A percentile compares a stretch with the other conserved stretches of the same genome.
Conservation (phyloP, 2,797 vertebrate genomes). For the Perdix hodgsoniae region DNA sequence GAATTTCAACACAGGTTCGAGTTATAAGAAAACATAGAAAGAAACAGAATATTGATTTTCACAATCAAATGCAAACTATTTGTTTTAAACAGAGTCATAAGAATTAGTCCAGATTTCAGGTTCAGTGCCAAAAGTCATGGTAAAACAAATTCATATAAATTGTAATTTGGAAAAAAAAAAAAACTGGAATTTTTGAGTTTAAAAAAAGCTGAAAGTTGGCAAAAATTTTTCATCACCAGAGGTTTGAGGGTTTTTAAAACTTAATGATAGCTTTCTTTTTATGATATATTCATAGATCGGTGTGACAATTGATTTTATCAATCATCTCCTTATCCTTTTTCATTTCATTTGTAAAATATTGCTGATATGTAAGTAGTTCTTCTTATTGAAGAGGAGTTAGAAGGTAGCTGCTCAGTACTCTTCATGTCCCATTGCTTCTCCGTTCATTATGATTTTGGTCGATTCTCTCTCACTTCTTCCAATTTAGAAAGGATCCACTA, state of each 20-base stretch:
- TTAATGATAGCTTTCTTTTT: not conserved
- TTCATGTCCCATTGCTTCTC: not conserved
- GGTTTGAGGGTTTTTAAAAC: not conserved
- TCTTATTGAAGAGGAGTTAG: not conserved
- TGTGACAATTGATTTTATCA: not conserved
- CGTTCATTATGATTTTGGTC: conserved; percentile 81
- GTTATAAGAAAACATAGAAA: not conserved
- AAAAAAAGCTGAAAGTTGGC: conserved; percentile 40
- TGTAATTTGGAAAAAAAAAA: conserved; percentile 36
- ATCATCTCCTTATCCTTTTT: not conserved
- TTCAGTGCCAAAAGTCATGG: conserved; percentile 36
- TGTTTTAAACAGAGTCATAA: not conserved
- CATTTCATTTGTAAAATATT: not conserved
- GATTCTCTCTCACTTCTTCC: conserved; percentile 91
- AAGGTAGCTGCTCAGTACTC: not conserved
- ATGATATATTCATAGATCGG: not conserved
- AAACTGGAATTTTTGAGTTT: conserved; percentile 3
- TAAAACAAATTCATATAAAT: conserved; percentile 20
- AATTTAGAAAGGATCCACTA: conserved; percentile 96
- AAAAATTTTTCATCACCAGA: conserved; percentile 33
- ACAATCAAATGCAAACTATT: not conserved
- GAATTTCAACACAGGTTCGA: conserved; percentile 23
- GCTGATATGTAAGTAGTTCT: not conserved
- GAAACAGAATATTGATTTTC: not conserved
- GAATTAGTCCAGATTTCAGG: conserved; percentile 17